Conservation (phyloP, 2,113 vertebrate genomes). For the Alosa alosa region DNA sequence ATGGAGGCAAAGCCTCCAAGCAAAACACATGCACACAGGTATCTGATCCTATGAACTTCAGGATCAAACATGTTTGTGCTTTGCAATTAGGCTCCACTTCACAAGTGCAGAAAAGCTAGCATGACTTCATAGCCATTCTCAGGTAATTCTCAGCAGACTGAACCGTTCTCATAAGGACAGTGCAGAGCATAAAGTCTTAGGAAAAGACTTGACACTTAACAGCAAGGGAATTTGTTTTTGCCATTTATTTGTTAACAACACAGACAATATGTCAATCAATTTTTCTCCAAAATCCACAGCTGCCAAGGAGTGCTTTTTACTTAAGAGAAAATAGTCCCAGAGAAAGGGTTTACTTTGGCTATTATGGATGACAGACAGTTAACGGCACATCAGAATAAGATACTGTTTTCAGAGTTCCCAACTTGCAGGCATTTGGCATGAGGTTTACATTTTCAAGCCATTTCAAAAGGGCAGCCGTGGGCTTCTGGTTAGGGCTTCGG, state of each 20-base stretch:
- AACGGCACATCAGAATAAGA: slow-evolving; percentile 5
- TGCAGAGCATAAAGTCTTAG: not conserved
- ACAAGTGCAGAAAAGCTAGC: not conserved
- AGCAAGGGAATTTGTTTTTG: not conserved
- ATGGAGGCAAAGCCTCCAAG: not conserved
- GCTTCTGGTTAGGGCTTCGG: too few species aligned
- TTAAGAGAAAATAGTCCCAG: slow-evolving; percentile 5
- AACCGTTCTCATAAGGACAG: not conserved
- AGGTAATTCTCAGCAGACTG: not conserved
- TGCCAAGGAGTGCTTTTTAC: not conserved
- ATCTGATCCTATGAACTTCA: not conserved
- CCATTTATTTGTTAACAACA: not conserved
- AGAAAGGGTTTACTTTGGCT: slow-evolving; percentile 34
- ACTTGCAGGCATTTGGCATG: not conserved
- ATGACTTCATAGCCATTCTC: not conserved
- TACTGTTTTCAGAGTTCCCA: not conserved
- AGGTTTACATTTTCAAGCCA: not conserved
- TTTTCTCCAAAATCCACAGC: not conserved
- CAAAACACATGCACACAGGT: slow-evolving; percentile 7
- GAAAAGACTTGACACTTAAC: not conserved
- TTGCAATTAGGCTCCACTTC: not conserved
- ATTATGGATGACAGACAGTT: slow-evolving; percentile 21
- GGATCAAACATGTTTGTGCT: not conserved
- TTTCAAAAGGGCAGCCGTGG: not conserved
- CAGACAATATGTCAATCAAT: not conserved